Evolutionary conservation across 2,888 invertebrate species (phyloP).

Genomic region (Dusona sp.): DNA sequence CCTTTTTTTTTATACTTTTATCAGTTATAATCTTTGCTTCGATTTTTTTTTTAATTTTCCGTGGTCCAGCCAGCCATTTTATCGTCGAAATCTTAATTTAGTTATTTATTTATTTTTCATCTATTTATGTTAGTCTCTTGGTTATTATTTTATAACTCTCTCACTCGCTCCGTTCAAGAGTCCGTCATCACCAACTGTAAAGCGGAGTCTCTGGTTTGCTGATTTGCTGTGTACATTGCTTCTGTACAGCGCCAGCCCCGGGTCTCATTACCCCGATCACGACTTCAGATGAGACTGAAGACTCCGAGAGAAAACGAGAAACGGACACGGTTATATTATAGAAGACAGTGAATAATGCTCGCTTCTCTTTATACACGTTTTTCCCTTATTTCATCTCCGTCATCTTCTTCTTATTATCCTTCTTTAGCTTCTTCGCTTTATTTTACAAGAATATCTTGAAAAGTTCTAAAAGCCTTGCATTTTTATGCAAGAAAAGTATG

Average conservation of each 20-base stretch:
- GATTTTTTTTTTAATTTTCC: not conserved
- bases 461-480: constrained; percentile 6
- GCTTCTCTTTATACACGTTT: constrained; percentile 64
- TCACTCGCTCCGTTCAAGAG: constrained; percentile 45
- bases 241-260: constrained; percentile 74
- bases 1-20: too few species aligned
- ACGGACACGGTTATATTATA: constrained; percentile 83
- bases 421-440: constrained; percentile 60
- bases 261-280: constrained; percentile 84
- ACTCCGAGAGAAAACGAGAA: constrained; percentile 78
- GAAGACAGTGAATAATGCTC: constrained; percentile 79
- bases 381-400: constrained; percentile 78
- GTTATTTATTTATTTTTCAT: constrained; percentile 16
- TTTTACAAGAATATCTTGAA: constrained; percentile 42
- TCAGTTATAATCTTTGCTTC: not conserved
- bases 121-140: constrained; percentile 17
- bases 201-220: constrained; percentile 57
- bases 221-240: constrained; percentile 60
- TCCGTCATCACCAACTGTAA: constrained; percentile 41
- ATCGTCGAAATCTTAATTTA: constrained; percentile 3
- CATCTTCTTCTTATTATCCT: constrained; percentile 61
- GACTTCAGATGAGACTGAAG: constrained; percentile 81
- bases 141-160: constrained; percentile 51
- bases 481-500: not conserved
- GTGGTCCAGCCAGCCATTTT: not conserved